These are phyloP conservation scores for Hirundichthys speculiger DNA, from an alignment of 2,113 vertebrate species.

Conservation along the genomic window DNA sequence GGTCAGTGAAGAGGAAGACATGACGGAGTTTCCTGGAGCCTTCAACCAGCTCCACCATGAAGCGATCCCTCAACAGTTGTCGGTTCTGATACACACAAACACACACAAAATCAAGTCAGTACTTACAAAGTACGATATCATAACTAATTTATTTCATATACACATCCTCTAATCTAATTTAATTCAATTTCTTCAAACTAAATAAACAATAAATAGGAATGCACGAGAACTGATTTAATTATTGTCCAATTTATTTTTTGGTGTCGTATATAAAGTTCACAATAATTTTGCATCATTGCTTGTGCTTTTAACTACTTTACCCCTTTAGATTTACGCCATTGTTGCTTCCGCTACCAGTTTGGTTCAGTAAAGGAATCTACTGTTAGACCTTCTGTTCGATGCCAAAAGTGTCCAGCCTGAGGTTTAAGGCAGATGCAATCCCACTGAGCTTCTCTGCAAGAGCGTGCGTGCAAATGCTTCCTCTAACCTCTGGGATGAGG, in stretches of 20 bases:
- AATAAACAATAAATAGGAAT: background rate
- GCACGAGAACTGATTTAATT: too few species aligned
- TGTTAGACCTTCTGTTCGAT: background rate
- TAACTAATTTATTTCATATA: too few species aligned
- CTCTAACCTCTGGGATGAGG: constrained; percentile 43
- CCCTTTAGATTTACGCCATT: too few species aligned
- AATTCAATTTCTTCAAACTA: background rate
- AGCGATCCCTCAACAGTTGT: constrained; percentile 93
- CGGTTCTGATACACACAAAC: constrained; percentile 81
- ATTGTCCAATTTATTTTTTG: background rate
- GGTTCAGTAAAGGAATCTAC: too few species aligned
- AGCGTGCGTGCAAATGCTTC: constrained; percentile 14
- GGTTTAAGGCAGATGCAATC: constrained; percentile 21
- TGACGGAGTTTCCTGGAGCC: constrained; percentile 94
- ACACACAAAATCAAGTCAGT: background rate
- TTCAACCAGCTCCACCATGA: constrained; percentile 97
- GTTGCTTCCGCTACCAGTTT: background rate
- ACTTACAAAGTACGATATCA: too few species aligned
- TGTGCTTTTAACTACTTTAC: background rate
- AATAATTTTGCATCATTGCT: background rate
- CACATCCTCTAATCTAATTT: too few species aligned
- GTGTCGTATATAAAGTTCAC: background rate
- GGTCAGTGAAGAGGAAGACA: constrained; percentile 94
- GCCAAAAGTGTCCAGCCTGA: constrained; percentile 6
- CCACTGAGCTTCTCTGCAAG: constrained; percentile 49